Conservation (phyloP, 2,113 vertebrate genomes). For the Elephantulus edwardii region DNA sequence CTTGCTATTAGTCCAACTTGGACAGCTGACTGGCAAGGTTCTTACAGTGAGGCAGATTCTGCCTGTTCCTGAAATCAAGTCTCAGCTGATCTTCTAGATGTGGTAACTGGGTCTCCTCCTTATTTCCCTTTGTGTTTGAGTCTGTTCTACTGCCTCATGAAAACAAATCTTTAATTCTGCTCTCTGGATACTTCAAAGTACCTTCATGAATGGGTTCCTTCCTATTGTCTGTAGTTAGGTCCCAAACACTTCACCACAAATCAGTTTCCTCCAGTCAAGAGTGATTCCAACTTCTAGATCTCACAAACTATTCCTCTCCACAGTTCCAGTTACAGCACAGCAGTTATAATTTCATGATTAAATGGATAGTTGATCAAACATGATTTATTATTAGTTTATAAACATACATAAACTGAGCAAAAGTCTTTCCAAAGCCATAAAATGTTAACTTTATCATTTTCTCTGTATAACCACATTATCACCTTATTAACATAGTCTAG, state of each 20-base stretch:
- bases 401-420: background rate
- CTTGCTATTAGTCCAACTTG: conserved; percentile 31
- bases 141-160: background rate
- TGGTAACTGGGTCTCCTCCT: conserved; percentile 22
- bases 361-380: background rate
- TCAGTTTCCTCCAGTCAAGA: background rate
- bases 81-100: background rate
- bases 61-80: conserved; percentile 61
- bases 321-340: background rate
- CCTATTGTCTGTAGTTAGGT: background rate
- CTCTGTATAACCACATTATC: background rate
- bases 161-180: background rate
- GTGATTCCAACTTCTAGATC: background rate
- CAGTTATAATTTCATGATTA: background rate
- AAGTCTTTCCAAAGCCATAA: background rate
- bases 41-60: conserved; percentile 11
- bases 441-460: background rate
- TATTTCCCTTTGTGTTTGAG: background rate
- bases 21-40: conserved; percentile 50
- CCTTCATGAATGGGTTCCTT: background rate
- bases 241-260: background rate
- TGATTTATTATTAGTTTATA: background rate
- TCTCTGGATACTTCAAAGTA: background rate
- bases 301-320: background rate
- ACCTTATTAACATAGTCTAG: background rate